Evolutionary conservation across 2,113 vertebrate species (phyloP).

Genomic region (Salvelinus fontinalis): DNA sequence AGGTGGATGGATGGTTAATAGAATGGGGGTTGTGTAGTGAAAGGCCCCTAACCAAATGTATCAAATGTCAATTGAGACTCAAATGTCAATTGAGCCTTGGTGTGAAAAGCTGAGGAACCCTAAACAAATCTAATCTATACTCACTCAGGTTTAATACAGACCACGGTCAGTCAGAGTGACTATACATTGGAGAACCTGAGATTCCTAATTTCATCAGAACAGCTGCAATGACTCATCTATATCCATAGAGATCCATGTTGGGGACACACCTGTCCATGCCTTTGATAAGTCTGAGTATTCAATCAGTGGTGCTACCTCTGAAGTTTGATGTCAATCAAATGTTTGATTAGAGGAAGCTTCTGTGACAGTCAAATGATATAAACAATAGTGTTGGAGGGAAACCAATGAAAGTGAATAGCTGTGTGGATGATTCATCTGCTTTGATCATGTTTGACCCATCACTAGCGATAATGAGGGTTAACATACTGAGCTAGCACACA

Average conservation of each 20-base stretch:
- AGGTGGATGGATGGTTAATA: too few species aligned
- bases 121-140: too few species aligned
- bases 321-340: background rate
- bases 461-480: too few species aligned
- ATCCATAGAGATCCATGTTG: background rate
- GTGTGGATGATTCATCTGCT: background rate
- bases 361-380: background rate
- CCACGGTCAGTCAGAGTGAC: background rate
- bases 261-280: background rate
- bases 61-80: too few species aligned
- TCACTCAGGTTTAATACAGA: too few species aligned
- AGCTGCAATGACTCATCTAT: background rate
- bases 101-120: too few species aligned
- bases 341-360: too few species aligned
- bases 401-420: background rate
- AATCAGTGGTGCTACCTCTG: background rate
- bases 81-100: too few species aligned
- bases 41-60: too few species aligned
- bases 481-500: background rate
- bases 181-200: slow-evolving; percentile 6
- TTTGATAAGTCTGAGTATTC: background rate
- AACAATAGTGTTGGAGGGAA: background rate
- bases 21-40: too few species aligned
- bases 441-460: too few species aligned
- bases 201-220: background rate